These are phyloP conservation scores for Carassius gibelio DNA, from an alignment of 2,113 vertebrate species.

Conservation along the genomic window DNA sequence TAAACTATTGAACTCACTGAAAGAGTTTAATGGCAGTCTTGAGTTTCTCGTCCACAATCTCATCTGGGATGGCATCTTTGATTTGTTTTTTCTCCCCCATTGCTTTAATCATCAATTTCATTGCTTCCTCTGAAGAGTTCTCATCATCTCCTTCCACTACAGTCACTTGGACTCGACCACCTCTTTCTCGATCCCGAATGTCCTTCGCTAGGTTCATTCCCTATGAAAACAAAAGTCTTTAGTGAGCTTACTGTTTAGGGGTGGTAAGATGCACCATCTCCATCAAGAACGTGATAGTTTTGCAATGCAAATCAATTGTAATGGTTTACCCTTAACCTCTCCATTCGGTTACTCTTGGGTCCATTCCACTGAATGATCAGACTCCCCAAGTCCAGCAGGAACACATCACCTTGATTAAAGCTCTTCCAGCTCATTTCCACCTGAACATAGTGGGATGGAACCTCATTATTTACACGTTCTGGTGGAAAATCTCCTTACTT, in stretches of 20 bases:
- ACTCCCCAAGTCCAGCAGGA: conserved; percentile 85
- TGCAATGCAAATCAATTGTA: neutral
- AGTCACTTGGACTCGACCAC: conserved; percentile 78
- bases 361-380: conserved; percentile 90
- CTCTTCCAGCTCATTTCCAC: conserved; percentile 87
- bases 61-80: conserved; percentile 73
- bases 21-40: conserved; percentile 82
- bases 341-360: conserved; percentile 80
- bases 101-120: conserved; percentile 76
- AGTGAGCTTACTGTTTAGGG: neutral
- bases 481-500: neutral
- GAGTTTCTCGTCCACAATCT: conserved; percentile 75
- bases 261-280: neutral
- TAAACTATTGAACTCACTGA: conserved; percentile 75
- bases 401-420: conserved; percentile 86
- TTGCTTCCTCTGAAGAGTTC: conserved; percentile 66
- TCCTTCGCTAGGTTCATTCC: conserved; percentile 86
- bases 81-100: conserved; percentile 77
- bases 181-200: conserved; percentile 85
- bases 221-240: conserved; percentile 64
- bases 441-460: conserved; percentile 63
- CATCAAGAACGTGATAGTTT: neutral
- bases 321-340: conserved; percentile 79
- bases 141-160: conserved; percentile 83
- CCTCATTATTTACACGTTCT: neutral